Base-by-base conservation (phyloP, 2,113 vertebrate species). In the Tautogolabrus adspersus region DNA sequence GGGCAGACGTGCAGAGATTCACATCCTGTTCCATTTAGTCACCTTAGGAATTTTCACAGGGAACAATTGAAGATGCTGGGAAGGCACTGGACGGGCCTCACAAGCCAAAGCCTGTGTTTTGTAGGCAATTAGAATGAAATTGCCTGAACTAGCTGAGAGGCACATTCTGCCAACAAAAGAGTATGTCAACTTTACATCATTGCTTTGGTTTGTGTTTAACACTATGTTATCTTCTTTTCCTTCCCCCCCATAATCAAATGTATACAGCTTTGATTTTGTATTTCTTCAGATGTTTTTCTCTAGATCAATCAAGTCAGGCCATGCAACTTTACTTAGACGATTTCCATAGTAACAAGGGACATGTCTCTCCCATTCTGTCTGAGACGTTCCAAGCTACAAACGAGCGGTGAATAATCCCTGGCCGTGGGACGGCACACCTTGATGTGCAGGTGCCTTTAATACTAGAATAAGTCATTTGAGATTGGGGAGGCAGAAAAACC, bases 51-150 rank as follows among this genome's bases (percentile, higher is more conserved):
- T 92, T 90, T 87, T 88, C 73, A 81, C 79, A 56, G 68, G 80
- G 79, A 89, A 88, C 81, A 84, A 78, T 58, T 47, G 61, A 58
- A 49, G 69, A 87, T 66, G 71, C 49, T 46, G 54, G 62, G 47
- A 75, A 83, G 77, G 19, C 75, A 40, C 23, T 63, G 69, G 83
- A 80, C 51, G 46, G 72, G 79, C 77, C 77, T 83, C 55, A 57
- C 68, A 4, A 49, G n/a, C 51, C 55, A 82, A 82, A 86, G 80
- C 67, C 75, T 81, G 54, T 89, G 84, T 87, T 93, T 93, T 89
- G 79, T 63, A 40, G 69, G 74, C 87, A 93, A 90, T 92, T 92
- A 91, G 80, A 87, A 61, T 21, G 42, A 92, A 92, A 94, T 93
- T 91, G 91, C 70, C 75, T 72, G 65, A 83, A 87, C 65, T 37